Percentiles rank a stretch among this genome's conserved stretches.
phyloP scores from a whole-genome alignment of 2,888 invertebrate genomes.

The Synanthedon myopaeformis region DNA sequence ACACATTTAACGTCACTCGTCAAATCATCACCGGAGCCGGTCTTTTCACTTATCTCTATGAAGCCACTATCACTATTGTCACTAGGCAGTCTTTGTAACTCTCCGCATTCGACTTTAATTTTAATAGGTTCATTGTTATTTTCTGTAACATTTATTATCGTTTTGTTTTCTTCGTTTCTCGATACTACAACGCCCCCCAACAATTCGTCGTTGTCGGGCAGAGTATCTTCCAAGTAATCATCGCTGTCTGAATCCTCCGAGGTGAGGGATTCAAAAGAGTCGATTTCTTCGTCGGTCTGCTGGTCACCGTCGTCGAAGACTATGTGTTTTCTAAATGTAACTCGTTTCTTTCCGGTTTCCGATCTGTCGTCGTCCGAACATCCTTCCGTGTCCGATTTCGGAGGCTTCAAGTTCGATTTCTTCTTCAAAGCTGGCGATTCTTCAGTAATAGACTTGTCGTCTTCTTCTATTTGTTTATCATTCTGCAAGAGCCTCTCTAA shows the following conservation, averaged over 20 bases:
- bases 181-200: slow-evolving; percentile 29
- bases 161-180: slow-evolving; percentile 34
- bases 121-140: slow-evolving; percentile 26
- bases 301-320: slow-evolving; percentile 64
- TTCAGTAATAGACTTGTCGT: slow-evolving; percentile 3
- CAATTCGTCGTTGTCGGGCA: slow-evolving; percentile 39
- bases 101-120: slow-evolving; percentile 34
- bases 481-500: slow-evolving; percentile 35
- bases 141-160: slow-evolving; percentile 35
- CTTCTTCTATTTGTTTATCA: slow-evolving; percentile 13
- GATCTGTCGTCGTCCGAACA: slow-evolving; percentile 60
- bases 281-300: slow-evolving; percentile 54
- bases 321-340: slow-evolving; percentile 63
- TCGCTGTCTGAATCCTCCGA: slow-evolving; percentile 31
- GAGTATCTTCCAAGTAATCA: slow-evolving; percentile 41
- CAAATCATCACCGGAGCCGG: slow-evolving; percentile 30
- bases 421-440: slow-evolving; percentile 38
- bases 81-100: slow-evolving; percentile 44
- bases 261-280: slow-evolving; percentile 55
- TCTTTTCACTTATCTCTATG: slow-evolving; percentile 48
- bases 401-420: slow-evolving; percentile 56
- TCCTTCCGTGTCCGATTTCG: slow-evolving; percentile 50
- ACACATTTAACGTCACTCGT: slow-evolving; percentile 30
- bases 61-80: slow-evolving; percentile 67
- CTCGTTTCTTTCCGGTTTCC: slow-evolving; percentile 53